phyloP scores from a whole-genome alignment of 2,113 vertebrate genomes.

The Coregonus clupeaformis region DNA sequence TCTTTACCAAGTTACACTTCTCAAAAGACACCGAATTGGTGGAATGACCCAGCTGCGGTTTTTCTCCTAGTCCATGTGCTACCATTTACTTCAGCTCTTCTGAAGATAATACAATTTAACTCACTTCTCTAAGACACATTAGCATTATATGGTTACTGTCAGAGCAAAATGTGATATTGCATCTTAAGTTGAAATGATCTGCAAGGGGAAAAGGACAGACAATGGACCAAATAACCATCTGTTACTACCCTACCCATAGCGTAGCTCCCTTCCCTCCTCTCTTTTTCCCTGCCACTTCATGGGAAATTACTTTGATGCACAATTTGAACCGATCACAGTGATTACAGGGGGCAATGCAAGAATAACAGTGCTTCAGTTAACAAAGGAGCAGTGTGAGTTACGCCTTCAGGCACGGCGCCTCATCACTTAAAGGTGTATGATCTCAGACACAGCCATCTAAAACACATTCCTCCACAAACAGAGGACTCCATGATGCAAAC shows the following conservation, averaged over 20 bases:
- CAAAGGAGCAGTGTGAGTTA: constrained; percentile 56
- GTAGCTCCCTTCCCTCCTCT: constrained; percentile 17
- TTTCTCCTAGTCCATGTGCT: neutral
- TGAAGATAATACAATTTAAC: constrained; percentile 17
- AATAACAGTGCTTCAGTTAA: constrained; percentile 45
- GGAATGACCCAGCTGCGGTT: neutral
- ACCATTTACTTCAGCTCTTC: neutral
- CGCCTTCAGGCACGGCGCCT: constrained; percentile 40
- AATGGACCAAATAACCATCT: constrained; percentile 27
- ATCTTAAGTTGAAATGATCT: constrained; percentile 43
- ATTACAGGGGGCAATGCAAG: constrained; percentile 51
- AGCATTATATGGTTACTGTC: constrained; percentile 11
- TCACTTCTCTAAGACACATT: constrained; percentile 2
- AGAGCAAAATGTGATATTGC: constrained; percentile 16
- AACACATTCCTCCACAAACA: constrained; percentile 50
- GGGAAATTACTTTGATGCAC: constrained; percentile 53
- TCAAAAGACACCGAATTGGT: too few relatives aligned
- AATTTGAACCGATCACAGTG: constrained; percentile 59
- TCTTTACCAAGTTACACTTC: too few relatives aligned
- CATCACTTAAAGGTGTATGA: constrained; percentile 56
- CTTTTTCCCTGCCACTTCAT: constrained; percentile 29
- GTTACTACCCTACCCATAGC: neutral
- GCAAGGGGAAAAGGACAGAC: constrained; percentile 17
- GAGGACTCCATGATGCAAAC: constrained; percentile 1
- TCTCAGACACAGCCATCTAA: constrained; percentile 42